phyloP scores from a whole-genome alignment of 2,113 vertebrate genomes.

The Hyaena hyaena region DNA sequence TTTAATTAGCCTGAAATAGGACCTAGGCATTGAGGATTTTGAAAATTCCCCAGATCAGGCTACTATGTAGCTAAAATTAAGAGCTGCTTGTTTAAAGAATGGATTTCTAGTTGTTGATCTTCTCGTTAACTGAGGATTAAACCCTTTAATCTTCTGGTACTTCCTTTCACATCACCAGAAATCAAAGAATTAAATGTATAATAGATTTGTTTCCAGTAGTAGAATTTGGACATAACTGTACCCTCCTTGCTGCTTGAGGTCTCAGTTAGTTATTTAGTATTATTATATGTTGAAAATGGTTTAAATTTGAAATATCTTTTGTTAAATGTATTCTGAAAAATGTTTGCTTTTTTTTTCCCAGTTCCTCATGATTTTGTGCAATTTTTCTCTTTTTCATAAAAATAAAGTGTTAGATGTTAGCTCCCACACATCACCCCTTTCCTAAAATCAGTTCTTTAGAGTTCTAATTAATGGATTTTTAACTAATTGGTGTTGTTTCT shows the following conservation, averaged over 20 bases:
- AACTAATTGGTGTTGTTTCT: slow-evolving; percentile 61
- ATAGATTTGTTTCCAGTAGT: neutral
- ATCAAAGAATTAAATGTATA: slow-evolving; percentile 24
- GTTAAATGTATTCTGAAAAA: slow-evolving; percentile 22
- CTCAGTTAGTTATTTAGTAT: neutral
- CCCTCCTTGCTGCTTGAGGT: neutral
- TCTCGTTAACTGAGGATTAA: slow-evolving; percentile 56
- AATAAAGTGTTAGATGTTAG: slow-evolving; percentile 54
- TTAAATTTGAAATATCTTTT: slow-evolving; percentile 36
- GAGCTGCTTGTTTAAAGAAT: slow-evolving; percentile 29
- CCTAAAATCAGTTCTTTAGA: slow-evolving; percentile 26
- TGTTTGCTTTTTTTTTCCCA: neutral
- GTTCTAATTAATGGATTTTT: slow-evolving; percentile 63
- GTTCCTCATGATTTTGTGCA: neutral
- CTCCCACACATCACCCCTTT: slow-evolving; percentile 18
- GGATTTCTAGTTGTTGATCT: slow-evolving; percentile 48
- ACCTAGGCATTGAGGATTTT: neutral
- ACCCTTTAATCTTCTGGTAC: neutral
- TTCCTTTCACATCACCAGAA: slow-evolving; percentile 27
- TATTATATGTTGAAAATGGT: neutral
- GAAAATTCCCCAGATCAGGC: neutral
- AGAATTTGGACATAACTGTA: neutral
- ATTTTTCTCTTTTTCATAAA: slow-evolving; percentile 44
- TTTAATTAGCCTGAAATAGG: slow-evolving; percentile 41
- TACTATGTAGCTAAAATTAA: slow-evolving; percentile 2